Conservation (phyloP, 1,140 invertebrate genomes). For the Drosophila pruinosa region DNA sequence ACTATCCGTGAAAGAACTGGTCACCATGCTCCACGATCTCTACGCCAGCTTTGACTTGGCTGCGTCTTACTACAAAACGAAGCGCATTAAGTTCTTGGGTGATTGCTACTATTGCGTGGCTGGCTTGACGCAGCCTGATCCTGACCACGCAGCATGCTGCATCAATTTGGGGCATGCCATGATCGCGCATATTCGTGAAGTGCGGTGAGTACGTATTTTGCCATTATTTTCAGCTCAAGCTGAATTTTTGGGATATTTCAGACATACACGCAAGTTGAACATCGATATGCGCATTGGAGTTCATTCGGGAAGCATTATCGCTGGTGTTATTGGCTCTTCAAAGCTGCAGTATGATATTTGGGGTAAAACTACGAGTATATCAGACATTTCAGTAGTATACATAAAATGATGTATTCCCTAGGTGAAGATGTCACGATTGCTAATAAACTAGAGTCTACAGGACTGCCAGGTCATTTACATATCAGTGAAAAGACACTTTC, state of each 20-base stretch:
- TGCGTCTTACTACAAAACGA: conserved; percentile 87
- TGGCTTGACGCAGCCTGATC: conserved; percentile 89
- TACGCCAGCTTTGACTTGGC: conserved; percentile 97
- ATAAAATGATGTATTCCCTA: conserved; percentile 2
- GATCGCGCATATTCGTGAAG: conserved; percentile 93
- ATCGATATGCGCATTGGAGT: conserved; percentile 99
- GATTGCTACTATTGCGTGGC: conserved; percentile 97
- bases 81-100: conserved; percentile 95
- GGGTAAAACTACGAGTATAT: conserved; percentile 85
- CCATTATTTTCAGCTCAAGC: neutral
- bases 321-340: conserved; percentile 93
- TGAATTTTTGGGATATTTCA: neutral
- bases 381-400: neutral
- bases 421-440: conserved; percentile 94
- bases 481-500: conserved; percentile 90
- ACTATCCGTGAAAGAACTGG: conserved; percentile 90
- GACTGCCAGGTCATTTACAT: conserved; percentile 92
- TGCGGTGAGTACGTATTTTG: conserved; percentile 82
- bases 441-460: conserved; percentile 96
- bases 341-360: conserved; percentile 99
- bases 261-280: conserved; percentile 79
- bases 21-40: conserved; percentile 95
- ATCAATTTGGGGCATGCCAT: conserved; percentile 94
- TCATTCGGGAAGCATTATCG: conserved; percentile 94
- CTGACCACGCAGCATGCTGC: conserved; percentile 92